Evolutionary conservation across 92 coral and sea anemone genomes (phyloP), one percentile per base, ranked within the genome.

Genomic region (Parazoanthus swiftii): DNA sequence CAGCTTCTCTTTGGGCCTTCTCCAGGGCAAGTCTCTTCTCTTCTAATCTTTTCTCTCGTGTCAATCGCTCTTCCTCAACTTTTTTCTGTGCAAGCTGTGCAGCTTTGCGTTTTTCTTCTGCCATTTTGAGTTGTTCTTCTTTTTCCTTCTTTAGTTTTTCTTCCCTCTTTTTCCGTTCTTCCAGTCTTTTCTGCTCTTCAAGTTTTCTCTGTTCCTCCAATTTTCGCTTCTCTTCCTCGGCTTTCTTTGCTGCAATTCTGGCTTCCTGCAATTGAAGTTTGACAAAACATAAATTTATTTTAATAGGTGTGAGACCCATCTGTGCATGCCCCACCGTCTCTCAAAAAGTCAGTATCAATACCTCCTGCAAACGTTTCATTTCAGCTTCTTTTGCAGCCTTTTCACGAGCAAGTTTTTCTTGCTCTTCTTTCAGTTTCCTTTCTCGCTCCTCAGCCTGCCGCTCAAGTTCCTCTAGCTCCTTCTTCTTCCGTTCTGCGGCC

Each of bases 381-480:
- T 92, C 91, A 76, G 92, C 96, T 89, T 91, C 96, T 85, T 94
- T 95, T 39, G 89, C 95, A 4, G 95, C 96, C 48, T 92, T 92
- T 88, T 97, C 98, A 79, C 85, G 89, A 33, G 94, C 98, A 54
- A 95, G 85, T 76, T 91, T 92, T 67, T 95, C 99, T 76, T 95
- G 92, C 77, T 96, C 98, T 77, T 92, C 94, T 65, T 92, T 91
- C 50, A 91, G 81, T 46, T 88, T 81, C 74, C 29, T 82, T 37
- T 89, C 86, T 44, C 82, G 79, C 51, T 87, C 76, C 54, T 91
- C 90, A 86, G 91, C 77, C 83, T 88, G 56, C 90, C 92, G 91
- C 71, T 97, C 97, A 33, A 91, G 84, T 56, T 89, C 91, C 76
- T 94, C 99, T 76, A 90, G 90, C 76, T 97, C 97, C 86, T 92